A percentile compares a stretch with the other conserved stretches of the same genome.
Evolutionary conservation across 2,113 vertebrate genomes (phyloP).

Genomic region (Poeciliopsis retropinna): DNA sequence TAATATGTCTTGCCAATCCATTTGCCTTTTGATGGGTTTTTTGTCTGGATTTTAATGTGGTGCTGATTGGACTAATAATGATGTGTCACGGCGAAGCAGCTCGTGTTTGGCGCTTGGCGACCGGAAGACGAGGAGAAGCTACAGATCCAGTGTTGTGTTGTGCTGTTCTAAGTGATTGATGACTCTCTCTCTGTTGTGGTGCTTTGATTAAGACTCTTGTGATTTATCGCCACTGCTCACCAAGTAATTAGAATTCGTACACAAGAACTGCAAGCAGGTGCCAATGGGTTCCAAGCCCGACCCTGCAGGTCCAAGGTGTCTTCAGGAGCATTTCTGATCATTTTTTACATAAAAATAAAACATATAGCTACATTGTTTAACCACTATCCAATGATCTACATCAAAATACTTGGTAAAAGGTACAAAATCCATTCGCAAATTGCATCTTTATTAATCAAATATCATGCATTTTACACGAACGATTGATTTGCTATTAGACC

Average conservation of each 20-base stretch:
- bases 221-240: constrained; percentile 79
- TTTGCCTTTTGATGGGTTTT: constrained; percentile 57
- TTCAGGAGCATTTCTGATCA: background rate
- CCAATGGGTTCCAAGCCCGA: no score
- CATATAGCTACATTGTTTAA: background rate
- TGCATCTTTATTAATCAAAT: background rate
- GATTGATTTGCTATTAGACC: constrained; percentile 15
- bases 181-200: constrained; percentile 67
- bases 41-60: constrained; percentile 60
- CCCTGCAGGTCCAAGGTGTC: background rate
- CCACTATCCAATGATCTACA: background rate
- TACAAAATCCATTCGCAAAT: background rate
- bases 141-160: constrained; percentile 55
- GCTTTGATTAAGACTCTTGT: constrained; percentile 78
- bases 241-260: constrained; percentile 74
- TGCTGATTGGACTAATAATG: constrained; percentile 66
- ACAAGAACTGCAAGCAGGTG: constrained; percentile 19
- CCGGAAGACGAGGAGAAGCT: constrained; percentile 46
- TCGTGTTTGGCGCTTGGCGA: constrained; percentile 44
- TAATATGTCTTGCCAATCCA: constrained; percentile 48
- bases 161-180: constrained; percentile 77
- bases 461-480: background rate
- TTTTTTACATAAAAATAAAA: background rate
- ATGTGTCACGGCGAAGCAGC: constrained; percentile 60
- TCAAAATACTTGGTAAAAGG: background rate